Evolutionary conservation across 2,113 vertebrate species (phyloP), one percentile per base, ranked within the genome.

Genomic region (Perca fluviatilis): DNA sequence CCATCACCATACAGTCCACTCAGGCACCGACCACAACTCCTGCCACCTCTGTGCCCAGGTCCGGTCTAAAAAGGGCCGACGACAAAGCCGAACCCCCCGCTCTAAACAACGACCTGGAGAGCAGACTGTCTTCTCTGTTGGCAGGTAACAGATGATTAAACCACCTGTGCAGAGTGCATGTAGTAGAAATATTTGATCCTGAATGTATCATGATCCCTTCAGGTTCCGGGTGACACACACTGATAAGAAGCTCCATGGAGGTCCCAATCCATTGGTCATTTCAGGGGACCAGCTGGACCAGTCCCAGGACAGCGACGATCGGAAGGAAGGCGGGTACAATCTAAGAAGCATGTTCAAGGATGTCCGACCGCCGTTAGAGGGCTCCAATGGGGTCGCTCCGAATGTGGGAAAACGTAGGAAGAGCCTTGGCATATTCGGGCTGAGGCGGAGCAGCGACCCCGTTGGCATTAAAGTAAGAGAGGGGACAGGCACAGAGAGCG

Each of bases 61-160:
- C 51, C 90, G 67, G 23, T 77, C 89, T n/a, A 97, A 92, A 89
- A 98, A 96, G 94, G 95, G 95, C 18, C 96, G 94, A 16, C 91
- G 96, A 0, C 93, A 96, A 68, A 97, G 97, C 76, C 95, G 96
- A 73, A 96, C 96, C 2, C 89, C 95, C 23, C 96, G 94, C 21
- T 79, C 90, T 86, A 96, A 96, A 76, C 93, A 95, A 13, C 93
- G 96, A 0, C 96, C 96, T 0, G 95, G 96, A 67, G 97, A 99
- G 80, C 97, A 97, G 92, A 99, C 97, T 0, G 97, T 99, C 58
- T 96, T 99, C 91, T 98, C 98, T 84, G 97, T 99, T 83, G 98
- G 98, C 94, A 98, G 98, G 98, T 97, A 94, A 83, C 11, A 49
- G 6, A 36, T 0, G 0, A 9, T 14, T 57, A 16, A 40, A 58